Conservation (phyloP, 1,140 invertebrate species). For the Dreissena rostriformis region DNA sequence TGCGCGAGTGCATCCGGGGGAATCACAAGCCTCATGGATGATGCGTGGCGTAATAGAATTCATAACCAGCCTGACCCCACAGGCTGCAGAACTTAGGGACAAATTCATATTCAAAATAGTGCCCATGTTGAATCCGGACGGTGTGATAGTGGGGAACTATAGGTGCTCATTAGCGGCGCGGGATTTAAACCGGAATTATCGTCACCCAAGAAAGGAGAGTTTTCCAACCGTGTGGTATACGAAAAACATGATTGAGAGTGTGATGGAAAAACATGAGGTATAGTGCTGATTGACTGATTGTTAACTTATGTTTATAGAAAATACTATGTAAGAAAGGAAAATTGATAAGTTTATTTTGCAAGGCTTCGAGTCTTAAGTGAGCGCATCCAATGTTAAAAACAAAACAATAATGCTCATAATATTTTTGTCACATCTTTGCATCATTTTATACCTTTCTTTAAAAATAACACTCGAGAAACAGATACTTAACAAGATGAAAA, state of each 20-base stretch:
- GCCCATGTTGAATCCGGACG: slow-evolving; percentile 81
- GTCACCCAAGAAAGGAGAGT: slow-evolving; percentile 77
- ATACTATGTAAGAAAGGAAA: no score
- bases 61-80: slow-evolving; percentile 70
- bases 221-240: slow-evolving; percentile 77
- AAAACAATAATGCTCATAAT: no score
- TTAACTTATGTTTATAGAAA: no score
- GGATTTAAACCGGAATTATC: slow-evolving; percentile 80
- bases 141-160: slow-evolving; percentile 81
- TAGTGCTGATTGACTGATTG: neutral
- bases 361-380: no score
- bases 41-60: slow-evolving; percentile 80
- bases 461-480: no score
- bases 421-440: no score
- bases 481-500: no score
- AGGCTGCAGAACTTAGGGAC: slow-evolving; percentile 74
- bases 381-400: no score
- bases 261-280: slow-evolving; percentile 73
- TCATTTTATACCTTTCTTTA: no score
- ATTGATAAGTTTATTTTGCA: no score
- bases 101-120: slow-evolving; percentile 87
- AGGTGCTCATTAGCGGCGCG: slow-evolving; percentile 78
- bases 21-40: slow-evolving; percentile 81
- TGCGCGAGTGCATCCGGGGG: slow-evolving; percentile 80
- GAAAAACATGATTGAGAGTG: slow-evolving; percentile 74